Evolutionary conservation across 2,113 vertebrate genomes (phyloP), one percentile per base, ranked within the genome.

Genomic region (Myiozetetes cayanensis): DNA sequence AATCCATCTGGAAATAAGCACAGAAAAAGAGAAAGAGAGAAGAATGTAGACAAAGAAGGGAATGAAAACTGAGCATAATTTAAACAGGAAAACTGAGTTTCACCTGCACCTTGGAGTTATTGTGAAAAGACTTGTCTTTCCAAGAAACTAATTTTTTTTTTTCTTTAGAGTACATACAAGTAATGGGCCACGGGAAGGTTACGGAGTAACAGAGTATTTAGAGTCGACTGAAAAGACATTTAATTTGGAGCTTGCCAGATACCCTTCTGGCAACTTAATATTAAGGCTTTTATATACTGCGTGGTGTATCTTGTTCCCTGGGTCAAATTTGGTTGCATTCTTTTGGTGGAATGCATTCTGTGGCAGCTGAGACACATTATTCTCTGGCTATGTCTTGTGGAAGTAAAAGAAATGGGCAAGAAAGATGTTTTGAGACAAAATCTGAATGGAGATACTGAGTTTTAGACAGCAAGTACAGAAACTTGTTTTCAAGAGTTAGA

Each of bases 171-270:
- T 73, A 56, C 35, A 30, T 44, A 52, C 43, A 62, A 63, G 25
- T 25, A 81, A 71, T 81, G 61, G 43, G 52, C 83, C 80, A 77
- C 65, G 66, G 65, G 76, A 88, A 90, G 61, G 73, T 92, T 91
- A 67, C 56, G 47, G 76, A 93, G 80, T 89, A 95, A 84, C 35
- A 78, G 89, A 94, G 89, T 85, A 96, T 87, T 87, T 86, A 81
- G 72, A 62, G 68, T 41, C 10, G 2, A n/a, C 56, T 84, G 86
- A 91, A 94, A 89, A 89, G 83, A 52, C n/a, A 4, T 90, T 89
- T 85, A 91, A 94, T 95, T 92, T 94, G 49, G 89, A 91, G 66
- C 70, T 84, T 92, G 76, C 76, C 73, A 93, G 93, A 92, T 95
- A 93, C 65, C 50, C 80, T 96, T 93, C 89, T 93, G 89, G 89